Conservation (phyloP, 1,140 invertebrate species). For the Drosophila lacteicornis region DNA sequence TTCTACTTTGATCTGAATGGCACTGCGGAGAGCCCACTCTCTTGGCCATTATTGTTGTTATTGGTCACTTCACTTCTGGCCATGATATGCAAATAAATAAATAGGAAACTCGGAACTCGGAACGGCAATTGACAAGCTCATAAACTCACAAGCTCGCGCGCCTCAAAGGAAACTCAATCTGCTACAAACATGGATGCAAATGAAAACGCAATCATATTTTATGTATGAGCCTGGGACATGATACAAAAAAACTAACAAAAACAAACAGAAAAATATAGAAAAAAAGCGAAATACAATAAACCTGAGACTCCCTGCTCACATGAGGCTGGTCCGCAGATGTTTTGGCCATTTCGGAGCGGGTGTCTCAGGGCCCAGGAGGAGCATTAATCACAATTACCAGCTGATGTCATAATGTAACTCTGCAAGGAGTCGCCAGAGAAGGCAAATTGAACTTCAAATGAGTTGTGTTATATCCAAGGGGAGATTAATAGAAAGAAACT, state of each 20-base stretch:
- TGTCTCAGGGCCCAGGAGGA: constrained; percentile 21
- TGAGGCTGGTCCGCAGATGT: constrained; percentile 38
- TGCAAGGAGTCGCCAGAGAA: constrained; percentile 2
- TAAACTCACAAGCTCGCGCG: constrained; percentile 75
- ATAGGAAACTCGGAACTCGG: constrained; percentile 45
- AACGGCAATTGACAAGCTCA: constrained; percentile 75
- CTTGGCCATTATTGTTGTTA: constrained; percentile 44
- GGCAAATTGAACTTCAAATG: constrained; percentile 24
- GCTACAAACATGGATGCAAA: constrained; percentile 69
- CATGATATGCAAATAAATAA: constrained; percentile 82
- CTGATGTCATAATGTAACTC: constrained; percentile 44
- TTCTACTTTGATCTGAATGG: constrained; percentile 67
- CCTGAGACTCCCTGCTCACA: constrained; percentile 41
- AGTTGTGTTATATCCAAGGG: neutral
- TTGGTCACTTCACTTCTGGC: constrained; percentile 48
- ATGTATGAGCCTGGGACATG: constrained; percentile 60
- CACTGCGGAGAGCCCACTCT: constrained; percentile 12
- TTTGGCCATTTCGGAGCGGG: constrained; percentile 44
- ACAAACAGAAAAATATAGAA: constrained; percentile 25
- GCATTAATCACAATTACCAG: constrained; percentile 53
- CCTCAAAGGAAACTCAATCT: constrained; percentile 80
- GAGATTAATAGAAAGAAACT: neutral
- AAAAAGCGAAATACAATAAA: constrained; percentile 52
- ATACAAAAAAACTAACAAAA: constrained; percentile 34
- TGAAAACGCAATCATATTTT: constrained; percentile 83